These are phyloP conservation scores for Hylyphantes graminicola DNA, from an alignment of 1,140 invertebrate species.

Conservation along the genomic window DNA sequence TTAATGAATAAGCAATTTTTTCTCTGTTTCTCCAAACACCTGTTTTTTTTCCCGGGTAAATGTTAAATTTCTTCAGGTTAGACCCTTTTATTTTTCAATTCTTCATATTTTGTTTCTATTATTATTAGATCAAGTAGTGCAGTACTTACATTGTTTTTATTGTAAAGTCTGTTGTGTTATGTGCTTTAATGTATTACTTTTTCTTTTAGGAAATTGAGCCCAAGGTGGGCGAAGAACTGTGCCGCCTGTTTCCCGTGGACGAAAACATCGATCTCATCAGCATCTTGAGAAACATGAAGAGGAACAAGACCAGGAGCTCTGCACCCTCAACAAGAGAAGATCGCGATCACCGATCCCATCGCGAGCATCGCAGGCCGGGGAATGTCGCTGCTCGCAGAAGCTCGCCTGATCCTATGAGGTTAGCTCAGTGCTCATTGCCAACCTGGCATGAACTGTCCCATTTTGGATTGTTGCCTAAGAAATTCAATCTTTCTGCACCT, in stretches of 20 bases:
- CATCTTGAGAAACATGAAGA: conserved; percentile 82
- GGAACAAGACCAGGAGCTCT: conserved; percentile 20
- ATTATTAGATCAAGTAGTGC: not conserved
- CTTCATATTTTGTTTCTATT: too few relatives aligned
- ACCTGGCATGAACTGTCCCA: conserved; percentile 39
- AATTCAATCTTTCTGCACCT: conserved; percentile 17
- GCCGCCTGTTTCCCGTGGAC: conserved; percentile 93
- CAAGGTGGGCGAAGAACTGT: conserved; percentile 92
- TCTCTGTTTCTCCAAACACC: too few relatives aligned
- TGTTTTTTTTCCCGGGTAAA: too few relatives aligned
- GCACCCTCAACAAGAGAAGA: conserved; percentile 40
- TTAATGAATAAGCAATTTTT: too few relatives aligned
- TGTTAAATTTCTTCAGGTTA: too few relatives aligned
- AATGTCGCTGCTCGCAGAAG: conserved; percentile 56
- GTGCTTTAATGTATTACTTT: not conserved
- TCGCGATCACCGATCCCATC: conserved; percentile 16
- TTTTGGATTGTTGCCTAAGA: conserved; percentile 42
- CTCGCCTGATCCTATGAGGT: conserved; percentile 58
- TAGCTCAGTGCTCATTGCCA: conserved; percentile 40
- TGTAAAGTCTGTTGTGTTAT: not conserved
- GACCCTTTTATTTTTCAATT: too few relatives aligned
- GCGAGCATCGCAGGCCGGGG: conserved; percentile 37
- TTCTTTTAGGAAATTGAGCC: conserved; percentile 88
- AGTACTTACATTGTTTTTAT: not conserved
- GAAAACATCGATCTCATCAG: conserved; percentile 91